Evolutionary conservation across 2,113 vertebrate genomes (phyloP).

Genomic region (Shinisaurus crocodilurus): DNA sequence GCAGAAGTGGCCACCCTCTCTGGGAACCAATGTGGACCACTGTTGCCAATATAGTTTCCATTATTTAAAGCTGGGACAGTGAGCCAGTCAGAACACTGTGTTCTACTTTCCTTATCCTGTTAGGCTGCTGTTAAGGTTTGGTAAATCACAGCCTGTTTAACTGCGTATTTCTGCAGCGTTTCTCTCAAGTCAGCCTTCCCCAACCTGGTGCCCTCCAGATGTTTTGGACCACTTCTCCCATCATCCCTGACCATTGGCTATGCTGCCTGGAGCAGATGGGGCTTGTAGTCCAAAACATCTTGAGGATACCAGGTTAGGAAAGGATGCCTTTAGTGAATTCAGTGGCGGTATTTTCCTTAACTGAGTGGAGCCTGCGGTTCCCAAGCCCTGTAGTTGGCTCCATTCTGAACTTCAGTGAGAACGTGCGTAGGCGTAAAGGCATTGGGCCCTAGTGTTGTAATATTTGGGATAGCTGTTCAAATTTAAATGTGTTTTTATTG

Average conservation of each 20-base stretch:
- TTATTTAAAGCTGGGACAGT: background rate
- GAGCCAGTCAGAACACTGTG: background rate
- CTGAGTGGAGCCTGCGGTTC: too few species aligned
- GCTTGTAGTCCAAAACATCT: too few species aligned
- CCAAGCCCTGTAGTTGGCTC: background rate
- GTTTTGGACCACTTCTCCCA: too few species aligned
- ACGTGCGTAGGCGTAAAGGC: background rate
- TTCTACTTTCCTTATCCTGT: background rate
- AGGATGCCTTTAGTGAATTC: background rate
- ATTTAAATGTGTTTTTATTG: background rate
- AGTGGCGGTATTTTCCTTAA: background rate
- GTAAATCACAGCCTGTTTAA: background rate
- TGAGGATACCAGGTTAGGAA: too few species aligned
- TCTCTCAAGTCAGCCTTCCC: background rate
- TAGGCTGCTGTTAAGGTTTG: background rate
- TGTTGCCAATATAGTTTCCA: background rate
- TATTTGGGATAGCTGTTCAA: slow-evolving; percentile 14
- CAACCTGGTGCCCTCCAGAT: too few species aligned
- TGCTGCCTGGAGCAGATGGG: too few species aligned
- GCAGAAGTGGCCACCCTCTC: background rate
- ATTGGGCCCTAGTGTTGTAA: slow-evolving; percentile 12
- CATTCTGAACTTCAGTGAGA: background rate
- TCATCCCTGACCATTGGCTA: too few species aligned
- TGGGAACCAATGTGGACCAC: background rate
- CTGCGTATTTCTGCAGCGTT: slow-evolving; percentile 10